Base-by-base conservation (phyloP, 2,888 invertebrate species). In the Meiosimyza platycephala region DNA sequence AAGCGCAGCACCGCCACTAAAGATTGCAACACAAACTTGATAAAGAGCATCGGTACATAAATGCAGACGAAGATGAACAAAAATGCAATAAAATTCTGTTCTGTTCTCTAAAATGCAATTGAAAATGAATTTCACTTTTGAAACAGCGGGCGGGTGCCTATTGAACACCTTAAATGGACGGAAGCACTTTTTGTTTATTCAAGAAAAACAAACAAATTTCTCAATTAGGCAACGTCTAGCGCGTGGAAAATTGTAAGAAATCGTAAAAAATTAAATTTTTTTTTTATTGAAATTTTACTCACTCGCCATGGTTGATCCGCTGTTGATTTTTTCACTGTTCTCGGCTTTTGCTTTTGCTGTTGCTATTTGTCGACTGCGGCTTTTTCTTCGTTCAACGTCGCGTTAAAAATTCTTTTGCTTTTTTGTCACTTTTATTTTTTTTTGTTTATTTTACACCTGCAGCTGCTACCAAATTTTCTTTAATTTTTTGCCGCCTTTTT, bases 251-350 rank as follows among this genome's bases (percentile, higher is more conserved):
- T 51, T 16, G 52, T 28, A 18, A 55, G 57, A 52, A 57, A 70
- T 16, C 28, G 47, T 51, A 55, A 28, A 51, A 63, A 48, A 57
- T 68, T 13, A n/a, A 40, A 33, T 48, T 33, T 9, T n/a, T 9
- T n/a, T 52, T 66, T 47, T 40, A 40, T 40, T 40, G 40, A 40
- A 40, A 13, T 40, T 71, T 73, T 85, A 84, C 84, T 84, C 77
- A 84, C 84, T 84, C 79, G 84, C 83, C 85, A 84, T 83, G 77
- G 74, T 76, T 75, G 72, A 40, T 40, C 40, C 40, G 40, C 40
- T 77, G 76, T 77, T 79, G 75, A 74, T 75, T 75, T 59, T 66
- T 74, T 76, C 65, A 76, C 71, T 73, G 52, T 55, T 48, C 73
- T 70, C 50, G 75, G 68, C 63, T 72, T 71, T 67, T 75, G 66